Percentiles rank a stretch among this genome's conserved stretches.
These are phyloP conservation scores for Propithecus coquereli DNA, from an alignment of 2,113 vertebrate species.

Conservation along the genomic window DNA sequence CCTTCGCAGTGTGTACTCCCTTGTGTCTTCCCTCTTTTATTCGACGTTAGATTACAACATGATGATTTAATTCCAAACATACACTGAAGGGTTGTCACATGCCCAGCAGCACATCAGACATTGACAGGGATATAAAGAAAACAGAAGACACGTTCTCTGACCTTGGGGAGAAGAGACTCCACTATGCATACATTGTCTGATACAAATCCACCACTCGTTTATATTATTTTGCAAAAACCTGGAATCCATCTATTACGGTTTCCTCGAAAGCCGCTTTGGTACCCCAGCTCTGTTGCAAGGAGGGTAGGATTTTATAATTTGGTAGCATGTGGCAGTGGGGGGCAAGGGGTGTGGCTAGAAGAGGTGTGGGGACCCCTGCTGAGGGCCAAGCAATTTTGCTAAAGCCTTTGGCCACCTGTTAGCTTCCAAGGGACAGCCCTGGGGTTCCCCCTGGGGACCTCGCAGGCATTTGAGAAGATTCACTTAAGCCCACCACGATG, in stretches of 20 bases:
- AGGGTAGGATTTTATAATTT: not conserved
- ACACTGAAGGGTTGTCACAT: not conserved
- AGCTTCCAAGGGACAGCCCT: not conserved
- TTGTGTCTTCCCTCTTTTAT: not conserved
- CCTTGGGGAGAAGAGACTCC: not conserved
- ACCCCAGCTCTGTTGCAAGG: not conserved
- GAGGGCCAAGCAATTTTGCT: not conserved
- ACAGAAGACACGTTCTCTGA: not conserved
- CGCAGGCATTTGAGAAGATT: not conserved
- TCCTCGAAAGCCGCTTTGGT: not conserved
- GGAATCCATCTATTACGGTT: not conserved
- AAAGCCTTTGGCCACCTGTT: not conserved
- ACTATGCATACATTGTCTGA: not conserved
- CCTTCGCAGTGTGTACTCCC: fast-evolving
- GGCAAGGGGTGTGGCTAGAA: too few relatives aligned
- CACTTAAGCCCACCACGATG: not conserved
- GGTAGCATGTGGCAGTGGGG: not conserved
- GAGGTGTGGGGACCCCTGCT: fast-evolving
- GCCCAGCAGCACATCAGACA: not conserved
- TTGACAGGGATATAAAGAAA: not conserved
- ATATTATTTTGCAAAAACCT: not conserved
- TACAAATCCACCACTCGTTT: not conserved
- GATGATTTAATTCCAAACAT: not conserved
- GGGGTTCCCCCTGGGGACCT: not conserved
- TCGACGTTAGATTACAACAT: not conserved